Conservation (phyloP, 1,140 invertebrate species). For the Aradophagus sp. region DNA sequence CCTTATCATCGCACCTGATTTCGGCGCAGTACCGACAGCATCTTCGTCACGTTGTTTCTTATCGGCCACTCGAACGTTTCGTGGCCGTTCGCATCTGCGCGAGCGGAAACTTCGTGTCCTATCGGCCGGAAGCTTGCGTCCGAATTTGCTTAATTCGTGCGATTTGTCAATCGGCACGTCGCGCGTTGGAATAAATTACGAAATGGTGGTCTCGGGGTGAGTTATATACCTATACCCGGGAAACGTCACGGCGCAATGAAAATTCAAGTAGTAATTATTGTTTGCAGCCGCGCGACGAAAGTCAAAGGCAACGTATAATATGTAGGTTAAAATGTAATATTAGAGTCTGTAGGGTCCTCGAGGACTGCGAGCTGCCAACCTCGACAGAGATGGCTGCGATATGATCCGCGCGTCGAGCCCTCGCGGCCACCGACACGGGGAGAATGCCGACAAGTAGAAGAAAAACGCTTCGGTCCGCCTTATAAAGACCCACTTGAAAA, state of each 20-base stretch:
- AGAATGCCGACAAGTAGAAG: conserved; percentile 12
- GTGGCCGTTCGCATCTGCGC: no score
- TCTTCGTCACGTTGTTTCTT: no score
- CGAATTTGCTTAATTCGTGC: conserved; percentile 6
- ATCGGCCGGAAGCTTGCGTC: conserved; percentile 1
- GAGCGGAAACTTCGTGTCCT: conserved; percentile 16
- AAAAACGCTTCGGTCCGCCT: conserved; percentile 22
- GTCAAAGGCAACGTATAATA: conserved; percentile 50
- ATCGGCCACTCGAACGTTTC: no score
- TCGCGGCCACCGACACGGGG: conserved; percentile 14
- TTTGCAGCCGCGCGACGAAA: conserved; percentile 21
- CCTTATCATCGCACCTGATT: no score
- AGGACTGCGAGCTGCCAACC: conserved; percentile 66
- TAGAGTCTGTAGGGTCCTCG: conserved; percentile 65
- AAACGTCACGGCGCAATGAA: conserved; percentile 1
- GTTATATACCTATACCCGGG: no score
- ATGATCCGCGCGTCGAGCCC: conserved; percentile 60
- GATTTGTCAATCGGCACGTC: conserved; percentile 4
- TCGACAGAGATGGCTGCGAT: conserved; percentile 72
- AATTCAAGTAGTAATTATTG: conserved; percentile 46
- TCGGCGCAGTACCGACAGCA: no score
- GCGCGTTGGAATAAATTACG: conserved; percentile 14
- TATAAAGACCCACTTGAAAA: conserved; percentile 57
- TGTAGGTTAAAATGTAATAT: conserved; percentile 69
- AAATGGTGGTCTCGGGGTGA: no score